These are phyloP conservation scores for Clarias fuscus DNA, from an alignment of 2,797 vertebrate species.

Conservation along the genomic window DNA sequence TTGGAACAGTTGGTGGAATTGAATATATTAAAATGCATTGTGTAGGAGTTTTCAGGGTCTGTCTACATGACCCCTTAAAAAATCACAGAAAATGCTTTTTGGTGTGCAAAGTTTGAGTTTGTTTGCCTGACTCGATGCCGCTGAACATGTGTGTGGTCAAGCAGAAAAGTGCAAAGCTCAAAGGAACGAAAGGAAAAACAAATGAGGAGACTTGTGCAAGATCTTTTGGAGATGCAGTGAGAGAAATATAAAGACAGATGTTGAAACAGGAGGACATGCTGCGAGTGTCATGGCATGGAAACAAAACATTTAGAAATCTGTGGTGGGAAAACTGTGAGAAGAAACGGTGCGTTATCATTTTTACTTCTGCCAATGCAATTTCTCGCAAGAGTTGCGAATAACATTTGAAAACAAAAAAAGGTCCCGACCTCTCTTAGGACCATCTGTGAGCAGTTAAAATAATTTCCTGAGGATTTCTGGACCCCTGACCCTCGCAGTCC, in stretches of 20 bases:
- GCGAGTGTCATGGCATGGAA: neutral
- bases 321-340: neutral
- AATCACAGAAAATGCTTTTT: constrained; percentile 9
- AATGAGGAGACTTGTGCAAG: neutral
- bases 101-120: neutral
- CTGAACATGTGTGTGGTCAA: neutral
- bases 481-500: neutral
- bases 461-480: neutral
- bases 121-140: neutral
- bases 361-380: neutral
- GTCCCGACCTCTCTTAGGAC: neutral
- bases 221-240: neutral
- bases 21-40: constrained; percentile 15
- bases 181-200: neutral
- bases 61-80: neutral
- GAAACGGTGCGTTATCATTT: neutral
- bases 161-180: neutral
- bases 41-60: neutral
- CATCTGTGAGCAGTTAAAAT: neutral
- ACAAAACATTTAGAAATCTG: constrained; percentile 19
- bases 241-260: constrained; percentile 24
- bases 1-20: neutral
- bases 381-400: neutral
- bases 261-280: constrained; percentile 7
- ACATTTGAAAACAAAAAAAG: neutral